Percentiles rank a stretch among this genome's conserved stretches.
Evolutionary conservation across 2,113 vertebrate species (phyloP).

Genomic region (Sceloporus undulatus): DNA sequence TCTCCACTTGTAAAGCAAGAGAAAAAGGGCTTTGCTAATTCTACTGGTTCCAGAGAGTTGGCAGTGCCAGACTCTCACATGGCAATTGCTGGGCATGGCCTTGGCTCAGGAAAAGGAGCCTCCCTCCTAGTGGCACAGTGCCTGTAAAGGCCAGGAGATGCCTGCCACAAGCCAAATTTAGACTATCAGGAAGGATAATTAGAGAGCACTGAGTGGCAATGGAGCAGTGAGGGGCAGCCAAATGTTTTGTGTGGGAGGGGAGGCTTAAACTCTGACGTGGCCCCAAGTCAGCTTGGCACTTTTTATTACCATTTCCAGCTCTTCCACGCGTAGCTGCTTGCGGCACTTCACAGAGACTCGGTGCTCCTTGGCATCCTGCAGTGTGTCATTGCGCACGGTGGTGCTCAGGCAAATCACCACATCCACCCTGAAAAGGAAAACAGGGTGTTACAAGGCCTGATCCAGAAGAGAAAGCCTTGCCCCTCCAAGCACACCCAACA

Average conservation of each 20-base stretch:
- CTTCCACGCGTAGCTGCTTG: slow-evolving; percentile 94
- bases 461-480: not conserved
- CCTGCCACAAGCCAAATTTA: not conserved
- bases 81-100: no score
- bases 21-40: no score
- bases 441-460: no score
- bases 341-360: slow-evolving; percentile 95
- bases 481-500: not conserved
- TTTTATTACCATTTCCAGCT: slow-evolving; percentile 94
- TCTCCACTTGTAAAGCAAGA: not conserved
- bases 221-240: not conserved
- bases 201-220: not conserved
- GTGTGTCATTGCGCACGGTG: slow-evolving; percentile 94
- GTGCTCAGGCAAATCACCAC: slow-evolving; percentile 97
- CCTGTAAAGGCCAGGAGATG: not conserved
- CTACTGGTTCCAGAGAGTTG: no score
- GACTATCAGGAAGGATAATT: not conserved
- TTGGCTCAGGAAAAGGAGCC: no score
- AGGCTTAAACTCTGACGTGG: no score
- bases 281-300: not conserved
- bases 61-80: not conserved
- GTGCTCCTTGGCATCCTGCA: slow-evolving; percentile 94
- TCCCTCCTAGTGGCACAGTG: not conserved
- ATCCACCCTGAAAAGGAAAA: slow-evolving; percentile 85
- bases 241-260: not conserved